phyloP scores from a whole-genome alignment of 2,888 invertebrate species.

The Lasioglossum figueresi region DNA sequence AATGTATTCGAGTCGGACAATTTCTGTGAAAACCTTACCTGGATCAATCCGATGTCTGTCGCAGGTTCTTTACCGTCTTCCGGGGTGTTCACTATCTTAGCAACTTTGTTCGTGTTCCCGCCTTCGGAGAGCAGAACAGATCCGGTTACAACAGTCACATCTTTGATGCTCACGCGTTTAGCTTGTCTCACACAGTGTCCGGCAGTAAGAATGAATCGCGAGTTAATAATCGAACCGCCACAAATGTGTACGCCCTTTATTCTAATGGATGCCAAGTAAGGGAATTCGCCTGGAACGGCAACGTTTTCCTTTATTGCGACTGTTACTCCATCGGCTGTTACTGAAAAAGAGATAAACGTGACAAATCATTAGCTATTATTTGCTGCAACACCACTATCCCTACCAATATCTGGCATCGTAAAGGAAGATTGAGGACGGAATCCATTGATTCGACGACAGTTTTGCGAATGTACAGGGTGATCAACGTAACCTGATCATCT shows the following conservation, averaged over 20 bases:
- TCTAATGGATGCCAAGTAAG: background rate
- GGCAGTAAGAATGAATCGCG: background rate
- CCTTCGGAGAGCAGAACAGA: background rate
- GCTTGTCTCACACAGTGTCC: background rate
- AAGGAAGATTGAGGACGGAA: too few relatives aligned
- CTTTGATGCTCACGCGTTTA: accelerated
- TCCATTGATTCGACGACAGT: too few relatives aligned
- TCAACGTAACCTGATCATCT: too few relatives aligned
- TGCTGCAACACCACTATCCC: background rate
- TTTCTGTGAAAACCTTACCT: background rate
- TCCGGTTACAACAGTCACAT: background rate
- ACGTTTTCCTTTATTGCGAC: accelerated
- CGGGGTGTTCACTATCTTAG: accelerated
- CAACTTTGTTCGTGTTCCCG: accelerated
- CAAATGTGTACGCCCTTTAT: background rate
- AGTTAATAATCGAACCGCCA: background rate
- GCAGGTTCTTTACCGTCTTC: accelerated
- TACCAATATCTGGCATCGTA: too few relatives aligned
- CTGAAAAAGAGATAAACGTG: background rate
- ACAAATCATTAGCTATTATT: background rate
- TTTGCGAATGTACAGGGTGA: too few relatives aligned
- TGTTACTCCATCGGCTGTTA: background rate
- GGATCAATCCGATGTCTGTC: background rate
- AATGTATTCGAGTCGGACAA: background rate
- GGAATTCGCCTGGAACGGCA: background rate